Conservation (phyloP, 2,888 invertebrate genomes). For the Lomographa bimaculata region DNA sequence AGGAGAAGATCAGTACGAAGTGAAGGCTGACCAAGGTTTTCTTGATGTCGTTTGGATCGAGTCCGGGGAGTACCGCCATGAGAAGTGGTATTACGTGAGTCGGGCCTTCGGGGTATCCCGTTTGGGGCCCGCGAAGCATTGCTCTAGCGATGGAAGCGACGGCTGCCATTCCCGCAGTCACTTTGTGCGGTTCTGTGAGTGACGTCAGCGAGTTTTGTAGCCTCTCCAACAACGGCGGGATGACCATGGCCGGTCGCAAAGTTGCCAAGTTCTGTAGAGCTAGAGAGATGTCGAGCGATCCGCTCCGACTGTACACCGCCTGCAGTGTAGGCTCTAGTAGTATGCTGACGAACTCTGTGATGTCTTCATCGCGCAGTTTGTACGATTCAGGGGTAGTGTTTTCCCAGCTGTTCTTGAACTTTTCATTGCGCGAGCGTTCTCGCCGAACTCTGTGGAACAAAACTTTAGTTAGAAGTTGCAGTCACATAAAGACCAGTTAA, state of each 20-base stretch:
- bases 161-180: conserved; percentile 88
- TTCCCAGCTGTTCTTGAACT: conserved; percentile 87
- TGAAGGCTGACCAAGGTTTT: conserved; percentile 91
- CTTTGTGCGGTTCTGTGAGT: conserved; percentile 93
- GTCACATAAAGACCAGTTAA: too few relatives aligned
- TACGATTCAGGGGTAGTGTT: conserved; percentile 86
- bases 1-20: conserved; percentile 89
- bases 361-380: conserved; percentile 90
- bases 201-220: conserved; percentile 92
- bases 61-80: conserved; percentile 91
- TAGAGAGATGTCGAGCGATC: conserved; percentile 84
- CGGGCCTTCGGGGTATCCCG: conserved; percentile 89
- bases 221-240: conserved; percentile 92
- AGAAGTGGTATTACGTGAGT: conserved; percentile 92
- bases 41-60: conserved; percentile 94
- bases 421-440: conserved; percentile 87
- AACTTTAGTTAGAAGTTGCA: conserved; percentile 4
- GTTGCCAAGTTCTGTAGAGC: conserved; percentile 90
- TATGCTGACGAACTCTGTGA: conserved; percentile 91
- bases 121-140: conserved; percentile 80
- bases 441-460: conserved; percentile 78
- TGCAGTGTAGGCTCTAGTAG: conserved; percentile 89
- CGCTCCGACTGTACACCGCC: conserved; percentile 90
- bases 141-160: conserved; percentile 87
- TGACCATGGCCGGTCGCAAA: conserved; percentile 91